These are phyloP conservation scores for Sinocyclocheilus grahami DNA, from an alignment of 2,113 vertebrate genomes.

Conservation along the genomic window DNA sequence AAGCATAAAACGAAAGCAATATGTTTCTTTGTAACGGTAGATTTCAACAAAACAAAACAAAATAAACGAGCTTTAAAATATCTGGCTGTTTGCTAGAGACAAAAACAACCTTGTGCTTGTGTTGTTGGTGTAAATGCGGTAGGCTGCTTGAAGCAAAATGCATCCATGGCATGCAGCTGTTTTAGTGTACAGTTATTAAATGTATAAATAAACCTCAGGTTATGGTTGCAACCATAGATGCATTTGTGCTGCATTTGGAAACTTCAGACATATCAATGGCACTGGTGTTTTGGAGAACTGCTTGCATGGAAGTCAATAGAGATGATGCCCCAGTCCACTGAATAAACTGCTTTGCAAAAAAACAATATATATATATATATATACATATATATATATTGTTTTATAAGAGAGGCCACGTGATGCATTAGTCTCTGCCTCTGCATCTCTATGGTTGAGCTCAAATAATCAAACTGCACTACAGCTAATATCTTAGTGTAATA, in stretches of 20 bases:
- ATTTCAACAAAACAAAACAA: conserved; percentile 24
- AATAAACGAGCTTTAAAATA: conserved; percentile 26
- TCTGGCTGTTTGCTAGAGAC: neutral
- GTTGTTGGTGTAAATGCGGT: neutral
- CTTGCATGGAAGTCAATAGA: neutral
- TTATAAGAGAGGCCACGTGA: neutral
- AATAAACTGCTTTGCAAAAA: neutral
- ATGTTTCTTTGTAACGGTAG: conserved; percentile 33
- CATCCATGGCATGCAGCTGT: neutral
- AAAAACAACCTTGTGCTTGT: conserved; percentile 6
- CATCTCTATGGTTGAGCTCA: neutral
- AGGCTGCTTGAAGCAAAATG: neutral
- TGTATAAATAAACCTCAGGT: neutral
- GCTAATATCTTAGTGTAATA: neutral
- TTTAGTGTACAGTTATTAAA: neutral
- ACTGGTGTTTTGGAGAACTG: neutral
- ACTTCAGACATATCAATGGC: neutral
- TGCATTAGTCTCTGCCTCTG: neutral
- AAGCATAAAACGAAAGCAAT: conserved; percentile 32
- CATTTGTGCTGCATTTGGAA: neutral
- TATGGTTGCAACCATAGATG: neutral
- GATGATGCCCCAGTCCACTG: neutral
- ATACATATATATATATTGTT: too few relatives aligned
- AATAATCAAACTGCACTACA: neutral
- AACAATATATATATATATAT: too few relatives aligned